A percentile compares a stretch with the other conserved stretches of the same genome.
These are phyloP conservation scores for Diploscapter pachys DNA, from an alignment of 1,140 invertebrate genomes.

Conservation along the genomic window DNA sequence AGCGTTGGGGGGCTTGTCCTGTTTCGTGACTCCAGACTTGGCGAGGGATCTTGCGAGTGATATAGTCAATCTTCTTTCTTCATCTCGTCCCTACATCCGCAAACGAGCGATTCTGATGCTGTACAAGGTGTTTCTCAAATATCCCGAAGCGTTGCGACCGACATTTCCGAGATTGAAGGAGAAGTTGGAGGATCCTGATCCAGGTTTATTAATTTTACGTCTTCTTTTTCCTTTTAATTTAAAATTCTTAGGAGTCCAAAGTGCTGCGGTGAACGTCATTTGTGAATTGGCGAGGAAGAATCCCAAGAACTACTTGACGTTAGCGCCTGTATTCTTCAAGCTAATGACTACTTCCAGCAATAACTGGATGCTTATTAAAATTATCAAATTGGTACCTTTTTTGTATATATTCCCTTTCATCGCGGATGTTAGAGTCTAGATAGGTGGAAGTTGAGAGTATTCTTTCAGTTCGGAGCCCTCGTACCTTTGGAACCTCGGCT, in stretches of 20 bases:
- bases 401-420: not conserved
- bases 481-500: constrained; percentile 98
- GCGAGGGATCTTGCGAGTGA: constrained; percentile 95
- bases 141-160: constrained; percentile 93
- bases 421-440: not conserved
- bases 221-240: no score
- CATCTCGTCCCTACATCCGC: constrained; percentile 88
- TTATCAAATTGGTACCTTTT: constrained; percentile 91
- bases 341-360: constrained; percentile 99
- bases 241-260: constrained; percentile 80
- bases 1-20: constrained; percentile 88
- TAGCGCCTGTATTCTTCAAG: constrained; percentile 97
- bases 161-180: constrained; percentile 98
- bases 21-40: constrained; percentile 92
- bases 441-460: no score
- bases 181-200: constrained; percentile 97
- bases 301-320: constrained; percentile 95
- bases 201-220: constrained; percentile 65
- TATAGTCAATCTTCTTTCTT: constrained; percentile 86
- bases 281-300: constrained; percentile 98
- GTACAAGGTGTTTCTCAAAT: constrained; percentile 98
- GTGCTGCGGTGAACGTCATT: constrained; percentile 97
- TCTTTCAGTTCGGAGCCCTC: constrained; percentile 95
- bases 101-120: constrained; percentile 99
- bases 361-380: constrained; percentile 99